Percentiles rank a stretch among this genome's conserved stretches.
phyloP scores from a whole-genome alignment of 2,797 vertebrate species.

The Chiroxiphia lanceolata region DNA sequence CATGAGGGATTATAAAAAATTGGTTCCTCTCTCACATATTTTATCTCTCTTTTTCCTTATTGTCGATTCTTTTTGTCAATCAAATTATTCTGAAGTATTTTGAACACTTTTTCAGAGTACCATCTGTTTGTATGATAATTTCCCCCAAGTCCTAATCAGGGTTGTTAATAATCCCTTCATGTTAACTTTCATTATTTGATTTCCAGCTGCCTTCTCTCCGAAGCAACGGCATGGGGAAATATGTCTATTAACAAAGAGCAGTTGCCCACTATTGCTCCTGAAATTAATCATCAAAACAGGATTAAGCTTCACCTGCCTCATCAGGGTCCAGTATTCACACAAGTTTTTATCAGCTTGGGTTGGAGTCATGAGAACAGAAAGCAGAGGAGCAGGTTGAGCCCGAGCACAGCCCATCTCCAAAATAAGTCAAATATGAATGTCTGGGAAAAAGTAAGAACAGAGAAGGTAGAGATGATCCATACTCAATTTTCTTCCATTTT shows the following conservation, averaged over 20 bases:
- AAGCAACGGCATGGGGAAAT: not conserved
- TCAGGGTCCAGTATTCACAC: not conserved
- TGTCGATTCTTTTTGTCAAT: not conserved
- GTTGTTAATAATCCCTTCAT: not conserved
- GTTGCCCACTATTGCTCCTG: not conserved
- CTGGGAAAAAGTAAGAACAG: not conserved
- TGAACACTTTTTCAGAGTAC: not conserved
- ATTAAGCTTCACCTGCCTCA: not conserved
- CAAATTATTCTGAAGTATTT: slow-evolving; percentile 12
- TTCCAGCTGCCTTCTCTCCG: not conserved
- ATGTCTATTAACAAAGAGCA: not conserved
- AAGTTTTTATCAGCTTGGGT: not conserved
- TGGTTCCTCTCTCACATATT: not conserved
- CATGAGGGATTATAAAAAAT: not conserved
- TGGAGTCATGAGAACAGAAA: not conserved
- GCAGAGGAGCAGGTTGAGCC: not conserved
- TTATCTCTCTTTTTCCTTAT: slow-evolving; percentile 16
- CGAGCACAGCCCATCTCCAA: not conserved
- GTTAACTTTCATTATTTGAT: slow-evolving; percentile 37
- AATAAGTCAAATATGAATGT: not conserved
- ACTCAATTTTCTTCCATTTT: not conserved
- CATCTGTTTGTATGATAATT: slow-evolving; percentile 40
- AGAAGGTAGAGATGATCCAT: not conserved
- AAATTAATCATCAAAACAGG: not conserved
- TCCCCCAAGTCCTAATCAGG: slow-evolving; percentile 31